Conservation (phyloP, 2,113 vertebrate genomes). For the Brachyhypopomus occidentalis region DNA sequence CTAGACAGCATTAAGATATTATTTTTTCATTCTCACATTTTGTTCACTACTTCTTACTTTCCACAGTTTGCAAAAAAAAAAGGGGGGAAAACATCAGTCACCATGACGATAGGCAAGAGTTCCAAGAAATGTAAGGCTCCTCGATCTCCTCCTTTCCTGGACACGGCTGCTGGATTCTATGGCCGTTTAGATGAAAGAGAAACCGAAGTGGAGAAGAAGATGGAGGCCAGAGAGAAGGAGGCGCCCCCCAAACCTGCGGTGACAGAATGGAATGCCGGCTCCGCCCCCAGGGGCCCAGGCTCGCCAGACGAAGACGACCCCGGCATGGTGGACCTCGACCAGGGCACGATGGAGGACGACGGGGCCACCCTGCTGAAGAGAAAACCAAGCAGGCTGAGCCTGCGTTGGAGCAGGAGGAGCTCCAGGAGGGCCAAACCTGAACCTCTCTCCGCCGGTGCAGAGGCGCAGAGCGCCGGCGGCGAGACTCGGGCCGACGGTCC, state of each 20-base stretch:
- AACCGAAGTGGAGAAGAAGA: not conserved
- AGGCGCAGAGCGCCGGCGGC: slow-evolving; percentile 12
- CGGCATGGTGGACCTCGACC: slow-evolving; percentile 56
- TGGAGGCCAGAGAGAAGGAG: slow-evolving; percentile 2
- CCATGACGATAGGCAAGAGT: slow-evolving; percentile 75
- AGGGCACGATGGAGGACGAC: slow-evolving; percentile 70
- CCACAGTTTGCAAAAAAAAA: not conserved
- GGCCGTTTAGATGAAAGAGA: slow-evolving; percentile 72
- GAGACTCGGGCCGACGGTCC: not conserved
- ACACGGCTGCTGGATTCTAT: slow-evolving; percentile 73
- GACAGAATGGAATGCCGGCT: not conserved
- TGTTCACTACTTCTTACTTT: slow-evolving; percentile 2
- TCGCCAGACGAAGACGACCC: slow-evolving; percentile 49
- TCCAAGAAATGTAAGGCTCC: slow-evolving; percentile 69
- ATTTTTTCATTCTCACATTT: not conserved
- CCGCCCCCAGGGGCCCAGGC: not conserved
- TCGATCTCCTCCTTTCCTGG: slow-evolving; percentile 72
- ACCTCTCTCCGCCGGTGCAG: slow-evolving; percentile 7
- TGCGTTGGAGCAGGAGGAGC: slow-evolving; percentile 70
- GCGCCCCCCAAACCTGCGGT: not conserved
- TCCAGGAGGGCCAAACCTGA: slow-evolving; percentile 59
- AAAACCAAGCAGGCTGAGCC: slow-evolving; percentile 66
- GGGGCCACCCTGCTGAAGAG: slow-evolving; percentile 66
- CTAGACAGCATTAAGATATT: not conserved
- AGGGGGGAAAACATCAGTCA: slow-evolving; percentile 15